Base-by-base conservation (phyloP, 2,113 vertebrate species). In the Gasterosteus aculeatus region DNA sequence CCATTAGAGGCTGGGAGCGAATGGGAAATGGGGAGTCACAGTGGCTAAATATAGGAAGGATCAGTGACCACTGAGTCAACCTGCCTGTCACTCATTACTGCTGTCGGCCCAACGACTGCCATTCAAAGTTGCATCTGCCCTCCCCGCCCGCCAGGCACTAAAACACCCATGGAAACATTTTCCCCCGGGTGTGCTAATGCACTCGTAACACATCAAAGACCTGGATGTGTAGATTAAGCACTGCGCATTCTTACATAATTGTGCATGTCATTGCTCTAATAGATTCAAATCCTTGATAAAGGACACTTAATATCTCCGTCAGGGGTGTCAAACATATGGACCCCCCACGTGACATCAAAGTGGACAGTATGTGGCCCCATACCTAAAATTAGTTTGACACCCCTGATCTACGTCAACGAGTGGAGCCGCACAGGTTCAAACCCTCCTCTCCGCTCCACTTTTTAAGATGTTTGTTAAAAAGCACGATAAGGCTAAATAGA, bases 21-120 rank as follows among this genome's bases (percentile, higher is more conserved):
- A 59, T 66, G 29, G 71, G 78, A 87, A 85, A 69, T 29, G 61
- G 74, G 74, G 77, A 81, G 78, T 66, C 57, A 79, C 72, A 14
- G 47, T 3, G 11, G 70, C 82, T 85, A 88, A 87, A 89, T 71
- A 84, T 88, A 87, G 70, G 26, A 72, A 35, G 61, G 85, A 88
- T 84, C 71, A 83, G 71, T 47, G 51, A 65, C 83, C 68, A 70
- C 33, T 51, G 59, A 85, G 65, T 67, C 60, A 69, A 78, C 59
- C 74, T 33, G 26, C 49, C 9, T 10, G 58, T 42, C 69, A 53
- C 54, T 86, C 51, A 81, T 57, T 69, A 60, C 42, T 67, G 62
- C 38, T 29, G 47, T 57, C 69, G 44, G 26, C 72, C 38, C 22
- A 57, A 46, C 56, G 49, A 60, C 81, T 69, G 7, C 47, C 38